Evolutionary conservation across 2,888 invertebrate genomes (phyloP).

Genomic region (Myopa testacea): DNA sequence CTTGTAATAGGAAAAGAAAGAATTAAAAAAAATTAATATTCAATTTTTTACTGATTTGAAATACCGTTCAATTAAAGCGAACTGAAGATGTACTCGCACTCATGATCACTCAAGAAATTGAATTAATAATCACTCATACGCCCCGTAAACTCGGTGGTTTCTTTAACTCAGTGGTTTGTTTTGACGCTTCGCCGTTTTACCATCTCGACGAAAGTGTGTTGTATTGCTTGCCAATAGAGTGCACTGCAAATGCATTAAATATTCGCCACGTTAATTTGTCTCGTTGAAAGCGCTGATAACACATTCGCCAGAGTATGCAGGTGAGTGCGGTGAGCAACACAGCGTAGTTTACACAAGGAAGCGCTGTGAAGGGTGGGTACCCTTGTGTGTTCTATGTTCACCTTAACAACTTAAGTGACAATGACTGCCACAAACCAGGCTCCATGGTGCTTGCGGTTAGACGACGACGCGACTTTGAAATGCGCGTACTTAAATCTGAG

Average conservation of each 20-base stretch:
- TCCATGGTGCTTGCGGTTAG: background rate
- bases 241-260: background rate
- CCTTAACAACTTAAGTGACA: conserved; percentile 32
- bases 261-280: conserved; percentile 20
- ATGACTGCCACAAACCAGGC: conserved; percentile 28
- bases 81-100: too few relatives aligned
- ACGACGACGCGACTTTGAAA: conserved; percentile 26
- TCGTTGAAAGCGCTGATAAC: conserved; percentile 45
- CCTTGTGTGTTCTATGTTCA: conserved; percentile 7
- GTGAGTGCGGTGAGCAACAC: background rate
- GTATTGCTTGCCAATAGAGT: background rate
- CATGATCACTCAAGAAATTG: too few relatives aligned
- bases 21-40: background rate
- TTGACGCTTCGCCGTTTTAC: background rate
- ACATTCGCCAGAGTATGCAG: conserved; percentile 10
- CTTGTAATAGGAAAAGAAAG: background rate
- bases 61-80: background rate
- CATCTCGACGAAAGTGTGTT: background rate
- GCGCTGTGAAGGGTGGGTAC: background rate
- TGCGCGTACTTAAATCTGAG: conserved; percentile 51
- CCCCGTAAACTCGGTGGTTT: background rate
- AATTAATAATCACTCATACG: conserved; percentile 20
- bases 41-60: too few relatives aligned
- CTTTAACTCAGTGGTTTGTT: background rate
- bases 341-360: background rate